phyloP scores from a whole-genome alignment of 2,797 vertebrate genomes.

The Sebastes hubbsi region DNA sequence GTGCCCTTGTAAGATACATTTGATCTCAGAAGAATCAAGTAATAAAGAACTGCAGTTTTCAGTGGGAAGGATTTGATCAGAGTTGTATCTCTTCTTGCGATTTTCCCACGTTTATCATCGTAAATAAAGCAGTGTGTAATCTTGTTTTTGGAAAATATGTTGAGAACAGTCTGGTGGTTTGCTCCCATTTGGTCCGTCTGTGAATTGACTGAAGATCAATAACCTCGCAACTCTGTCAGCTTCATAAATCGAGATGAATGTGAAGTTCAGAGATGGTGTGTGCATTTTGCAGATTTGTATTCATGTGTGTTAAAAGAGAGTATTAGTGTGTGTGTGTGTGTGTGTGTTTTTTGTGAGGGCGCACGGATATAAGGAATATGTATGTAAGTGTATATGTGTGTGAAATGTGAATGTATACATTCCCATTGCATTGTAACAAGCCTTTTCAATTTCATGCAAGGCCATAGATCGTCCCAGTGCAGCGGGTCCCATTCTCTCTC shows the following conservation, averaged over 20 bases:
- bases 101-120: slow-evolving; percentile 9
- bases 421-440: slow-evolving; percentile 48
- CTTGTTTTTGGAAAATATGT: slow-evolving; percentile 25
- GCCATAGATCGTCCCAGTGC: slow-evolving; percentile 54
- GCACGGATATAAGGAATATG: neutral
- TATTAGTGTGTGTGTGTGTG: neutral
- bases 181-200: slow-evolving; percentile 32
- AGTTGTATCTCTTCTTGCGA: neutral
- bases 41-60: neutral
- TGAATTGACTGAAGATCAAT: slow-evolving; percentile 55
- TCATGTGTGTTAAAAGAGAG: neutral
- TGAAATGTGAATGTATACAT: slow-evolving; percentile 19
- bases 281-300: neutral
- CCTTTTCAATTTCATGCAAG: slow-evolving; percentile 55
- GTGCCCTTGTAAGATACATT: neutral
- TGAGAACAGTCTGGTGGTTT: slow-evolving; percentile 1
- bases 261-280: slow-evolving; percentile 1
- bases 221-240: slow-evolving; percentile 41
- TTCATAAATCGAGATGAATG: slow-evolving; percentile 42
- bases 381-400: slow-evolving; percentile 12
- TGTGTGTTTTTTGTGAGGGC: neutral
- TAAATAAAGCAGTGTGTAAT: slow-evolving; percentile 17
- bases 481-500: slow-evolving; percentile 8
- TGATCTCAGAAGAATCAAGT: neutral
- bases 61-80: neutral